phyloP scores from a whole-genome alignment of 53 echinoderm and acorn worm genomes.

The Apostichopus leukothele region DNA sequence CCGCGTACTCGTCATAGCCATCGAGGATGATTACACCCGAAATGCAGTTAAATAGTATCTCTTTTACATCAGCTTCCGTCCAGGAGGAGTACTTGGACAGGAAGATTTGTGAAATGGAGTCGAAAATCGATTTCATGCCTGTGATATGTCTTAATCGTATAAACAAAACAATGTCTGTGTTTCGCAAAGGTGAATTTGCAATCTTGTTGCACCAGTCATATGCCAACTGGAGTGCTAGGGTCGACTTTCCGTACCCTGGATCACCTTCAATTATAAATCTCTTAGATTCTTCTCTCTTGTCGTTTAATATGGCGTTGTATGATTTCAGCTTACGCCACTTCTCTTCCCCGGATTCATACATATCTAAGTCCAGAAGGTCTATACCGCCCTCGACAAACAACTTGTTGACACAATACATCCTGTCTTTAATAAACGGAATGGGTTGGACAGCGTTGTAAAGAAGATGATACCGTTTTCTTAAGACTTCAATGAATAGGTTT shows the following conservation, averaged over 20 bases:
- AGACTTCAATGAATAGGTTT: background rate
- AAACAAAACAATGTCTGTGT: background rate
- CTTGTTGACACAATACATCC: slow-evolving; percentile 3
- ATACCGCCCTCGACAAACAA: slow-evolving; percentile 25
- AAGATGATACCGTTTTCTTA: background rate
- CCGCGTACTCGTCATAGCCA: slow-evolving; percentile 18
- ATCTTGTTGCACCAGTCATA: slow-evolving; percentile 15
- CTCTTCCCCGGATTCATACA: background rate
- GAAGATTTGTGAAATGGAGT: background rate
- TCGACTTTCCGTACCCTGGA: slow-evolving; percentile 13
- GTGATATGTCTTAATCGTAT: slow-evolving; percentile 6
- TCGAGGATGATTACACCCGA: background rate
- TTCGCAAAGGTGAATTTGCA: background rate
- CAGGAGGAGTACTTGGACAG: background rate
- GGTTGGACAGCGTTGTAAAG: slow-evolving; percentile 20
- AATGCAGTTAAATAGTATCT: background rate
- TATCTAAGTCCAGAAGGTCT: background rate
- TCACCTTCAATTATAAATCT: slow-evolving; percentile 9
- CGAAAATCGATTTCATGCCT: background rate
- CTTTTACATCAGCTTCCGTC: background rate
- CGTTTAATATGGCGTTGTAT: background rate
- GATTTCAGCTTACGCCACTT: background rate
- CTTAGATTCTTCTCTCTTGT: background rate
- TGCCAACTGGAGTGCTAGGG: background rate
- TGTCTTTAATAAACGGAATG: slow-evolving; percentile 8